Evolutionary conservation across 1,140 invertebrate species (phyloP), one percentile per base, ranked within the genome.

Genomic region (Halyomorpha halys): DNA sequence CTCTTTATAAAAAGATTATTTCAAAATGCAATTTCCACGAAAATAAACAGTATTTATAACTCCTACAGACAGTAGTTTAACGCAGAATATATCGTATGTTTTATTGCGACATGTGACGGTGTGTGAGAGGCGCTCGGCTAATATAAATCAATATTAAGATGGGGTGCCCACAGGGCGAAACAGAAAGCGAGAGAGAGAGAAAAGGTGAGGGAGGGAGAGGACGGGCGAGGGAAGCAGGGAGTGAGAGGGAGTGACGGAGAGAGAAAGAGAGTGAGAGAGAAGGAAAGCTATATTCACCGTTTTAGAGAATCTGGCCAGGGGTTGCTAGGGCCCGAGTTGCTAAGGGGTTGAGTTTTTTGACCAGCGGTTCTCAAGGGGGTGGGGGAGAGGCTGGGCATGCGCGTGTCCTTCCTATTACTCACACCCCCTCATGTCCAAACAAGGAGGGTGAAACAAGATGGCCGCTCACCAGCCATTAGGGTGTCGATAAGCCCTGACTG

Each of bases 201-300:
- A 21, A 27, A n/a, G n/a, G 21, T 3, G 53, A 6, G 54, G n/a
- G 54, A 25, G 54, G 16, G 21, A 27, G 54, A 59, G 54, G 15
- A 27, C 14, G 53, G 19, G 21, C 14, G n/a, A 56, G 53, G 25
- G 53, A 56, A 21, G 19, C 16, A n/a, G 54, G 15, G 54, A 59
- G 5, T 27, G 54, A 23, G 25, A 27, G 54, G 21, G 25, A 27
- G 54, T 21, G 19, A 59, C 2, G 23, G 18, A 16, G 25, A 23
- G 54, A 11, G 54, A 11, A 34, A 59, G 54, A 27, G 25, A 59
- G 54, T 27, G 54, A 23, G 54, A 59, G 54, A 59, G 54, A 59
- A 21, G 16, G 19, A 27, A 21, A 23, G 30, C 18, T n/a, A 23
- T 34, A 23, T 59, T 16, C n/a, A 49, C n/a, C n/a, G 47, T 49